Evolutionary conservation across 1,140 invertebrate species (phyloP), one percentile per base, ranked within the genome.

Genomic region (Palaemon carinicauda): DNA sequence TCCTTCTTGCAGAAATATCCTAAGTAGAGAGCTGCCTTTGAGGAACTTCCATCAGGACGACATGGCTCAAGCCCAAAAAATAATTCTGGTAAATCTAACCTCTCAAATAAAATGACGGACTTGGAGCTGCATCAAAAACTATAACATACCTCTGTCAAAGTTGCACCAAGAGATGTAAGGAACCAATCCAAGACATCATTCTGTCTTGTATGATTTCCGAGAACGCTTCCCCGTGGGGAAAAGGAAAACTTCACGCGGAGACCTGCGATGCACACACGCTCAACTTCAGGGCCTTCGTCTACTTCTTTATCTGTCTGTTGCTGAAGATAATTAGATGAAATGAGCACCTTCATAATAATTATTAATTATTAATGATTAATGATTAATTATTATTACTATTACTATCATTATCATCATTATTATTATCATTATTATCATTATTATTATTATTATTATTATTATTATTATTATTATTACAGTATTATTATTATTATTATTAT

Each of bases 131-230:
- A 15, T 27, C 3, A 33, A 29, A 74, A n/a, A 14, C 33, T 31
- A 5, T 5, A 33, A 29, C 17, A 51, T 50, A 87, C 85, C 71
- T 87, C 85, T 31, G 85, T 87, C 29, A 87, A 31, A 17, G 85
- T 81, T 50, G 85, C 85, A 33, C 85, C 85, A 21, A 87, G 71
- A 27, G 85, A 87, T 50, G 85, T 87, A n/a, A 87, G 56, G 52
- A 87, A 75, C 85, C 85, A 87, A 33, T 87, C 78, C 53, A 87
- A 60, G 1, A 81, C 56, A 75, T 87, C 85, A 71, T 73, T 85
- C 54, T 87, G 79, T 31, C 31, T 41, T 12, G 52, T 41, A 15
- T 56, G 69, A 31, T 71, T 81, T 14, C 79, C 78, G 9, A 82
- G 54, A 19, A 87, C 79, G 15, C 77, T 80, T 41, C 85, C 85